Percentiles rank a stretch among this genome's conserved stretches.
Evolutionary conservation across 2,888 invertebrate genomes (phyloP).

Genomic region (Lasioglossum calceatum): DNA sequence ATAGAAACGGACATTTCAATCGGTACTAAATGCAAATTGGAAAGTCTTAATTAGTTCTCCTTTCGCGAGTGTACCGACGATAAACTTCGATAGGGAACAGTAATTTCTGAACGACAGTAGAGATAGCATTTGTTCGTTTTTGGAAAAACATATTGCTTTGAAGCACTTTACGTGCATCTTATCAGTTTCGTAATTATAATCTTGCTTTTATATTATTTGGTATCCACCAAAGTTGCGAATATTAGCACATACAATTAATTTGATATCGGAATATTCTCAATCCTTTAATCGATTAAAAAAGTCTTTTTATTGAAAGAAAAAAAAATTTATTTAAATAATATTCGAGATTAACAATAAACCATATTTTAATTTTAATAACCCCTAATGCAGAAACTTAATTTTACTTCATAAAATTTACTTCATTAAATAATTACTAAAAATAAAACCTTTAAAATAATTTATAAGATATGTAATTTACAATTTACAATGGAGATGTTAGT

Average conservation of each 20-base stretch:
- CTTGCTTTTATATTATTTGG: not conserved
- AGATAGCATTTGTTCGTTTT: not conserved
- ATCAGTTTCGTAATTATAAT: not conserved
- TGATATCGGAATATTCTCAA: not conserved
- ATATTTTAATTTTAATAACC: too few relatives aligned
- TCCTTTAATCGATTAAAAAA: not conserved
- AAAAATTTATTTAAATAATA: too few relatives aligned
- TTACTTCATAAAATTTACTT: too few relatives aligned
- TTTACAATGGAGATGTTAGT: not conserved
- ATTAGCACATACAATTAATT: not conserved
- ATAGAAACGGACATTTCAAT: not conserved
- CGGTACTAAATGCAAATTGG: slow-evolving; percentile 18
- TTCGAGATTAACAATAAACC: too few relatives aligned
- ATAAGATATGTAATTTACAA: not conserved
- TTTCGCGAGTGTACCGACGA: not conserved
- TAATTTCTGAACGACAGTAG: not conserved
- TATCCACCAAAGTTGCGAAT: not conserved
- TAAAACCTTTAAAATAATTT: too few relatives aligned
- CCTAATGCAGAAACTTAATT: too few relatives aligned
- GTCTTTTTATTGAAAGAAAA: too few relatives aligned
- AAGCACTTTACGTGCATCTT: not conserved
- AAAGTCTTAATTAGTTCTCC: slow-evolving; percentile 42
- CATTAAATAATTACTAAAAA: too few relatives aligned
- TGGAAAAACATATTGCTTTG: not conserved
- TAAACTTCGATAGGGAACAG: not conserved